These are phyloP conservation scores for Nematopogon swammerdamellus DNA, from an alignment of 2,888 invertebrate species.

Conservation along the genomic window DNA sequence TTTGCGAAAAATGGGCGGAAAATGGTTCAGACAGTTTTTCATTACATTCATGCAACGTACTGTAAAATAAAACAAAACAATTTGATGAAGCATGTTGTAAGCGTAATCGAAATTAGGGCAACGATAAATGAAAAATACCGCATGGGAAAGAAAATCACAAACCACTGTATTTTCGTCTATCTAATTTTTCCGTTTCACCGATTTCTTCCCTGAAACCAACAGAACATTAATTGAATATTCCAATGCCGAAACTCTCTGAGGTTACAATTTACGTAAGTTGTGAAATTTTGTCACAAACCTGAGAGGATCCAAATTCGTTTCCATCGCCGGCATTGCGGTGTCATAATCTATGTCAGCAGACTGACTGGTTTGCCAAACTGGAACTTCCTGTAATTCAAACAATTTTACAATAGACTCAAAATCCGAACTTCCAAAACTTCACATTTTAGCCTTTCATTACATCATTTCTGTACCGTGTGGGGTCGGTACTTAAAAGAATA, in stretches of 20 bases:
- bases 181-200: conserved; percentile 32
- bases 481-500: too few species aligned
- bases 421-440: too few species aligned
- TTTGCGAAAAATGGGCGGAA: conserved; percentile 36
- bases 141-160: conserved; percentile 9
- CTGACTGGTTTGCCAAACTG: not conserved
- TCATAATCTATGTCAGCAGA: not conserved
- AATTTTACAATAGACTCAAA: too few species aligned
- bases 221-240: too few species aligned
- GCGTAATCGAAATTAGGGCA: not conserved
- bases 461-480: too few species aligned
- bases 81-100: conserved; percentile 1
- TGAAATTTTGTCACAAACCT: too few species aligned
- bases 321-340: not conserved
- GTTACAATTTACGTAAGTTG: too few species aligned
- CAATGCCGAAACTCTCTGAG: too few species aligned
- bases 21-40: conserved; percentile 40
- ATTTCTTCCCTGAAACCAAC: conserved; percentile 27
- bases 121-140: conserved; percentile 4
- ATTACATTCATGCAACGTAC: conserved; percentile 46
- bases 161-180: conserved; percentile 37
- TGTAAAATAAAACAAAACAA: conserved; percentile 13
- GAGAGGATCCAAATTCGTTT: too few species aligned
- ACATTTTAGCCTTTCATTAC: too few species aligned
- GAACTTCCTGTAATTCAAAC: not conserved